These are phyloP conservation scores for Hippocampus zosterae DNA, from an alignment of 2,113 vertebrate species.

Conservation along the genomic window DNA sequence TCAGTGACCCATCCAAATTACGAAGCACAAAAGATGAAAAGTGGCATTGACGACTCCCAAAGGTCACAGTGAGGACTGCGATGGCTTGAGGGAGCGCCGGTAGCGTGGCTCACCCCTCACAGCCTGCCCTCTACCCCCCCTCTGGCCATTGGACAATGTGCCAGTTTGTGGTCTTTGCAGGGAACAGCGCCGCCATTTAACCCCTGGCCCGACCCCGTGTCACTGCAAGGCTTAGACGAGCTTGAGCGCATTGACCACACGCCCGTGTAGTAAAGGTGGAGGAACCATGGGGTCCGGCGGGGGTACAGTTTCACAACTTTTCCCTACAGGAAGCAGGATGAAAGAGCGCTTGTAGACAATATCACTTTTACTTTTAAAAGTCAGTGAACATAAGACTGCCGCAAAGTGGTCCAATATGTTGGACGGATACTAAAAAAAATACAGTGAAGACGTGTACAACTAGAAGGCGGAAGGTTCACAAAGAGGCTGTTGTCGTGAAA, in stretches of 20 bases:
- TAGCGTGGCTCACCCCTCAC: slow-evolving; percentile 44
- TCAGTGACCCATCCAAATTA: slow-evolving; percentile 55
- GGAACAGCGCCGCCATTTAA: slow-evolving; percentile 62
- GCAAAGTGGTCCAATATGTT: slow-evolving; percentile 12
- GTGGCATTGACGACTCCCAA: slow-evolving; percentile 10
- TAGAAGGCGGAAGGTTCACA: background rate
- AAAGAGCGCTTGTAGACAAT: slow-evolving; percentile 1
- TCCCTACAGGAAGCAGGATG: slow-evolving; percentile 5
- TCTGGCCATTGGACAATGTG: slow-evolving; percentile 56
- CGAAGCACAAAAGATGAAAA: slow-evolving; percentile 62
- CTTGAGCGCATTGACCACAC: slow-evolving; percentile 46
- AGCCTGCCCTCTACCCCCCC: slow-evolving; percentile 50
- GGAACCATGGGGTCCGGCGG: slow-evolving; percentile 17
- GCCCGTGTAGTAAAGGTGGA: slow-evolving; percentile 28
- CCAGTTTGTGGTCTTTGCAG: slow-evolving; percentile 51
- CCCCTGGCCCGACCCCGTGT: slow-evolving; percentile 60
- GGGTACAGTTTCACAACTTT: slow-evolving; percentile 30
- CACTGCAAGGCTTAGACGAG: slow-evolving; percentile 41
- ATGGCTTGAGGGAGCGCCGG: slow-evolving; percentile 47
- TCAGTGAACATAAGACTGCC: background rate
- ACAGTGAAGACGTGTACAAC: background rate
- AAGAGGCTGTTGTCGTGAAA: slow-evolving; percentile 1
- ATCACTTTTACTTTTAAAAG: slow-evolving; percentile 3
- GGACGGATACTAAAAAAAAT: background rate
- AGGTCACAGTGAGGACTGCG: slow-evolving; percentile 57